Evolutionary conservation across 2,113 vertebrate species (phyloP).

Genomic region (Suncus etruscus): DNA sequence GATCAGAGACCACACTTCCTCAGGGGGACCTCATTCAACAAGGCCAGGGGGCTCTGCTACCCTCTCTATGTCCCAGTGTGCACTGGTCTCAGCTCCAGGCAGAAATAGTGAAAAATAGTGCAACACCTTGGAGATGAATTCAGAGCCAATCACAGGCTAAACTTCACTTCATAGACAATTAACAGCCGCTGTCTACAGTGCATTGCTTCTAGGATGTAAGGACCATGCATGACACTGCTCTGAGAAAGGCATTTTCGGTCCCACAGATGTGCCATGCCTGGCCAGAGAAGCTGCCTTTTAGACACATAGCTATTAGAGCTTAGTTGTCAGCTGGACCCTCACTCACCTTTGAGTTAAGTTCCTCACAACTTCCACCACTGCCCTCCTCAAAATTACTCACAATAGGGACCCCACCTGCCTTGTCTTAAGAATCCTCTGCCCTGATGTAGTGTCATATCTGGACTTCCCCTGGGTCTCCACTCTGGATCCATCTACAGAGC

Average conservation of each 20-base stretch:
- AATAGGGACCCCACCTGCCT: accelerated
- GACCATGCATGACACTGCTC: background rate
- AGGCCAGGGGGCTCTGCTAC: background rate
- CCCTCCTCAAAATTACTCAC: background rate
- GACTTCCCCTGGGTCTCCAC: too few relatives aligned
- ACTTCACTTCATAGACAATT: constrained; percentile 2
- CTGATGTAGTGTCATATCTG: background rate
- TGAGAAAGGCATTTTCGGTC: constrained; percentile 2
- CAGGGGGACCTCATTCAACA: background rate
- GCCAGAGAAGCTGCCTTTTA: background rate
- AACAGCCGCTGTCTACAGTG: background rate
- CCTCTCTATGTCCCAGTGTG: background rate
- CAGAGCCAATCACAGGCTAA: background rate
- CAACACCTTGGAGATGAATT: background rate
- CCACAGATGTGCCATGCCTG: constrained; percentile 30
- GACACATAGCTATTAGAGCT: background rate
- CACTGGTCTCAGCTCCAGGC: background rate
- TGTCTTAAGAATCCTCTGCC: background rate
- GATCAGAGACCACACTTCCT: background rate
- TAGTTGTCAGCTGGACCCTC: background rate
- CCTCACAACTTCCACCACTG: background rate
- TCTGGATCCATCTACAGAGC: background rate
- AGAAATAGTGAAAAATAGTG: background rate
- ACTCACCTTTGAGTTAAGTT: background rate
- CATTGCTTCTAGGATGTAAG: constrained; percentile 17